Conservation (phyloP, 1,140 invertebrate species). For the Halesus radiatus region DNA sequence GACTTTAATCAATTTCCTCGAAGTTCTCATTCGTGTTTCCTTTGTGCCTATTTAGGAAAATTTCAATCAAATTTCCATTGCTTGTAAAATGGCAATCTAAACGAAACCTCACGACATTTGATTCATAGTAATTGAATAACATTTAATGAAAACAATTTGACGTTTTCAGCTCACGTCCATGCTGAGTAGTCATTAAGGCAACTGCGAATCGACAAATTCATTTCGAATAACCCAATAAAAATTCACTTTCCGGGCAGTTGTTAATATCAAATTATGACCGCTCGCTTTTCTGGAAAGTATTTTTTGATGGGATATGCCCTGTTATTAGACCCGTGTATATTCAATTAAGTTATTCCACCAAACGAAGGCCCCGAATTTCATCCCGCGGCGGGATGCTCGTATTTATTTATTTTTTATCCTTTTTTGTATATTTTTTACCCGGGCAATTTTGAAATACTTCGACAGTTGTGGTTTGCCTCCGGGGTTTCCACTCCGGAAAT, state of each 20-base stretch:
- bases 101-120: too few relatives aligned
- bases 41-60: too few relatives aligned
- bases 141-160: slow-evolving; percentile 35
- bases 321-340: slow-evolving; percentile 57
- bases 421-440: slow-evolving; percentile 37
- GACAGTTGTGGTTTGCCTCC: slow-evolving; percentile 34
- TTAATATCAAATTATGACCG: slow-evolving; percentile 27
- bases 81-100: too few relatives aligned
- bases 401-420: slow-evolving; percentile 3
- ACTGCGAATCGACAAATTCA: slow-evolving; percentile 25
- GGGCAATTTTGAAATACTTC: slow-evolving; percentile 45
- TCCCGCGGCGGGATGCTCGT: slow-evolving; percentile 17
- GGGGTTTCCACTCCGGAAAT: slow-evolving; percentile 39
- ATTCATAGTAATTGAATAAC: slow-evolving; percentile 22
- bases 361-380: slow-evolving; percentile 46
- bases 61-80: too few relatives aligned
- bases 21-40: too few relatives aligned
- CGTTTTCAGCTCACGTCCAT: slow-evolving; percentile 17
- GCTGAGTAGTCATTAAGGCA: slow-evolving; percentile 21
- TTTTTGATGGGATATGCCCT: slow-evolving; percentile 49
- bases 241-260: slow-evolving; percentile 34
- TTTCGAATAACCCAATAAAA: slow-evolving; percentile 35
- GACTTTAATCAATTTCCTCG: too few relatives aligned
- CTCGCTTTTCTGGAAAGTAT: slow-evolving; percentile 24
- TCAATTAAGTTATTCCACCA: slow-evolving; percentile 57